Conservation (phyloP, 2,113 vertebrate species). For the cattle (Bos taurus) region DNA sequence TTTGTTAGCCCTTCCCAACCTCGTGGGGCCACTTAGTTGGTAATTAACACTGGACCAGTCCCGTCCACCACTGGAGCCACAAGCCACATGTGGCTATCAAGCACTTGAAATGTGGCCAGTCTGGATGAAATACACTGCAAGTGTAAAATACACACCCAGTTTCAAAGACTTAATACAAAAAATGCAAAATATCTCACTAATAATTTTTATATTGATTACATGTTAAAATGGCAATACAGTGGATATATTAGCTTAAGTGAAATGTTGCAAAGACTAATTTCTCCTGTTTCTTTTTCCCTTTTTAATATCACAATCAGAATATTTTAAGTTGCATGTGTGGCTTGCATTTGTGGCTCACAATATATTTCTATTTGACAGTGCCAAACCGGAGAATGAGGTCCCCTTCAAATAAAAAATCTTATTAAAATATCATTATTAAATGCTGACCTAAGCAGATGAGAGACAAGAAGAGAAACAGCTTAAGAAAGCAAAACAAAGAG, state of each 20-base stretch:
- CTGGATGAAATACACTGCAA: background rate
- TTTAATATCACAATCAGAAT: constrained; percentile 19
- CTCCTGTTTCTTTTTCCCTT: background rate
- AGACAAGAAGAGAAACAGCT: background rate
- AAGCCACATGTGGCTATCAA: background rate
- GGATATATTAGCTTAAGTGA: background rate
- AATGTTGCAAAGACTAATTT: background rate
- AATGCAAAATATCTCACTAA: background rate
- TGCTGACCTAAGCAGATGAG: background rate
- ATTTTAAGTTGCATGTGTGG: background rate
- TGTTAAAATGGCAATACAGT: background rate
- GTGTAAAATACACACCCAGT: background rate
- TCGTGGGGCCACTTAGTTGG: constrained; percentile 15
- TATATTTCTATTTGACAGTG: background rate
- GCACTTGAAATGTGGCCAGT: background rate
- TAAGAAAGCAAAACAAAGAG: background rate
- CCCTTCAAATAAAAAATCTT: background rate
- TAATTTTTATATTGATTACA: background rate
- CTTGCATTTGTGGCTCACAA: background rate
- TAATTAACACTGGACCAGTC: background rate
- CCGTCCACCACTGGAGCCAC: background rate
- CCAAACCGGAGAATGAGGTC: background rate
- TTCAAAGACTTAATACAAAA: background rate
- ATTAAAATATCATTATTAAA: constrained; percentile 35
- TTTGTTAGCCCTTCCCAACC: background rate